Base-by-base conservation (phyloP, 2,797 vertebrate species). In the Caiman crocodilus region DNA sequence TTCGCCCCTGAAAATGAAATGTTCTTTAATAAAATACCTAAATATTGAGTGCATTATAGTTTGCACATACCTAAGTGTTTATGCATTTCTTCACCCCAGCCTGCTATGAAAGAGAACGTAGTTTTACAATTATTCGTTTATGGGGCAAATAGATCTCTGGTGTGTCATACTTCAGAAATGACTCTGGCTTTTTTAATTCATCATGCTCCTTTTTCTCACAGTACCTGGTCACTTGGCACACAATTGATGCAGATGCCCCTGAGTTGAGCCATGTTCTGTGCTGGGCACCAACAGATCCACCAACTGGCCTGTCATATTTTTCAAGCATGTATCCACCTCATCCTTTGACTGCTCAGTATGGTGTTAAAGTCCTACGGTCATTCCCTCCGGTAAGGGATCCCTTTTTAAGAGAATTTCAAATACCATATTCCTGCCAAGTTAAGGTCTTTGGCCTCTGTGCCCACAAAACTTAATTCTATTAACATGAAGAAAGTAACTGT, bases 171-270 rank as follows among this genome's bases (percentile, higher is more conserved):
- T 6, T 23, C 30, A 69, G 60, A 55, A 5, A 1, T 75, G 13
- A 67, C 1, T 32, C 17, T 84, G 71, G 32, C 63, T 23, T 73
- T 90, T 1, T 50, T 58, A 76, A n/a, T 21, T 78, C 26, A 50
- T 87, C 4, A 60, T 0, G 0, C 84, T 28, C 75, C 61, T 79
- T 93, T 42, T 92, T 87, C 84, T 96, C 95, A n/a, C 95, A 99
- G 99, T 99, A 99, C 97, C 97, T 99, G 89, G 99, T 99, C 89
- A 99, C 99, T 1, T 99, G 99, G 99, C 99, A 99, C 95, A 99
- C 99, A 0, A 99, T 99, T 1, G 99, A 99, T 8, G 99, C 99
- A 0, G 99, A 99, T 57, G 99, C 99, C 7, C 99, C 99, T 0
- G 99, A 99, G 96, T 98, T 99, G 92, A 99, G 99, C 93, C 99